Conservation (phyloP, 2,113 vertebrate species). For the Oreocharis arfaki region DNA sequence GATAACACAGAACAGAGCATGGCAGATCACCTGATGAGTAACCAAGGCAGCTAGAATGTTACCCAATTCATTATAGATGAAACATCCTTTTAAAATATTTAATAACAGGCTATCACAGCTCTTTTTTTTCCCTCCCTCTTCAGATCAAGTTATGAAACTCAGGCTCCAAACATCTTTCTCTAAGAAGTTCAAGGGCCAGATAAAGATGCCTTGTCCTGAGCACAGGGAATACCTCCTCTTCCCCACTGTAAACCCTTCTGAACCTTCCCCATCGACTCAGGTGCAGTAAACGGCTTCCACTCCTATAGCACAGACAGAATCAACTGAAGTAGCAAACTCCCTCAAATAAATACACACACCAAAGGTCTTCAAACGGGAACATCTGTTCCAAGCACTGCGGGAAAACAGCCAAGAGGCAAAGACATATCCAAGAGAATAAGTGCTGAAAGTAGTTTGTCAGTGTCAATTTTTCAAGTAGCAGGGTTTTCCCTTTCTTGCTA, state of each 20-base stretch:
- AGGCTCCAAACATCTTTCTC: not conserved
- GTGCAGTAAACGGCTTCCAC: not conserved
- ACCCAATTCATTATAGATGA: not conserved
- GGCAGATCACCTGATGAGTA: not conserved
- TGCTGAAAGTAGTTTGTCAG: not conserved
- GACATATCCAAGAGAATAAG: not conserved
- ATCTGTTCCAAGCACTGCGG: not conserved
- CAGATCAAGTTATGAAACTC: not conserved
- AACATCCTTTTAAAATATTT: not conserved
- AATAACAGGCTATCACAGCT: not conserved
- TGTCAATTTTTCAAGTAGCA: not conserved
- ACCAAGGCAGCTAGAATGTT: not conserved
- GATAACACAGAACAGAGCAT: not conserved
- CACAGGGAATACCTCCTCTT: not conserved
- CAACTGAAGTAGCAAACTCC: not conserved
- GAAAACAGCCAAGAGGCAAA: not conserved
- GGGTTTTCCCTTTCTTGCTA: not conserved
- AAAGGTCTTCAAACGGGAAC: not conserved
- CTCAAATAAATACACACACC: not conserved
- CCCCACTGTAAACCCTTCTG: not conserved
- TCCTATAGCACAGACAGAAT: not conserved
- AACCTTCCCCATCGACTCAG: not conserved
- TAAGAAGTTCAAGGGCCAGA: not conserved
- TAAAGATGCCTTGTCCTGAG: not conserved
- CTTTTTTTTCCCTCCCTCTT: not conserved